Evolutionary conservation across 2,113 vertebrate species (phyloP).

Genomic region (Bubo blakistoni): DNA sequence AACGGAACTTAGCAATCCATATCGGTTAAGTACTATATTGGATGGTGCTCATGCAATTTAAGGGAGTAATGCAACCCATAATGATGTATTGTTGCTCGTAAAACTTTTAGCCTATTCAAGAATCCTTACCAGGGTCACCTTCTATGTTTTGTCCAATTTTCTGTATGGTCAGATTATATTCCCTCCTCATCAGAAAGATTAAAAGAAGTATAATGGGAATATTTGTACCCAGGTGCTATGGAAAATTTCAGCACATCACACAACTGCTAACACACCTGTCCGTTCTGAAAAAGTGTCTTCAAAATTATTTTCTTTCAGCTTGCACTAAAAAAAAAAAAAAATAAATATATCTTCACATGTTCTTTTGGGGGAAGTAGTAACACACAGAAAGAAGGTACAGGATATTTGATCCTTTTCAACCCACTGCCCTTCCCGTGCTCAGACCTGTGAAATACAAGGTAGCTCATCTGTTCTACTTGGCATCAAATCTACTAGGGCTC

Average conservation of each 20-base stretch:
- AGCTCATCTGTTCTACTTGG: background rate
- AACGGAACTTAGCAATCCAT: background rate
- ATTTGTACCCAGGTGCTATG: background rate
- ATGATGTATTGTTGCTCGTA: background rate
- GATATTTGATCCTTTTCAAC: background rate
- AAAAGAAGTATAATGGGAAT: background rate
- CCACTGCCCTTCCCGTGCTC: background rate
- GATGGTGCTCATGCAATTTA: fast-evolving
- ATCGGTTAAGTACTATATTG: fast-evolving
- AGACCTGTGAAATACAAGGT: background rate
- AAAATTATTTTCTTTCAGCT: background rate
- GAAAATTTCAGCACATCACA: background rate
- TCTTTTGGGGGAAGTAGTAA: background rate
- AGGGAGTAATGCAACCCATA: background rate
- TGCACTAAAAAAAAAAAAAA: background rate
- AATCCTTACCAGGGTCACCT: background rate
- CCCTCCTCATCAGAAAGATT: background rate
- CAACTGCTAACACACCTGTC: background rate
- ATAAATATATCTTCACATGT: background rate
- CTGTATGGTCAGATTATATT: background rate
- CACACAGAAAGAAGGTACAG: background rate
- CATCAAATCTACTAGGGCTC: background rate
- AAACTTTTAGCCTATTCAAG: background rate
- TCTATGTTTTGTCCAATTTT: background rate
- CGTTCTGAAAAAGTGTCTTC: background rate